A percentile compares a stretch with the other conserved stretches of the same genome.
phyloP scores from a whole-genome alignment of 2,113 vertebrate genomes.

The Peucedramus taeniatus region DNA sequence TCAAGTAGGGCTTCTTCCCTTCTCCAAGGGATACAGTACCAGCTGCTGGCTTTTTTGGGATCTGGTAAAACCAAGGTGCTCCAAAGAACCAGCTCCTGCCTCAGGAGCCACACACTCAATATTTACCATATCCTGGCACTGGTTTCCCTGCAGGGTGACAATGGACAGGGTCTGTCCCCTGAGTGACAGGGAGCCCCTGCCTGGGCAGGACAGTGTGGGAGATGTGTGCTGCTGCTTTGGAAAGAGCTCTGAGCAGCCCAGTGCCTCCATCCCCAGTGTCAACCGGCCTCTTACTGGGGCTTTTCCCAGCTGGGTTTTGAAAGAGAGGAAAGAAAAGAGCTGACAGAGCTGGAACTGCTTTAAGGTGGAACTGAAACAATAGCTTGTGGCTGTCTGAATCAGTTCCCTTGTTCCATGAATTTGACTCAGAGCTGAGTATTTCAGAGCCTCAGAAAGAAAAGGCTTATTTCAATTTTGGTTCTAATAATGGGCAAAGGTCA shows the following conservation, averaged over 20 bases:
- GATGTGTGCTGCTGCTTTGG: neutral
- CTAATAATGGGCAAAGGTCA: slow-evolving; percentile 46
- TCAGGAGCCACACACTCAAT: neutral
- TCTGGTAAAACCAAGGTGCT: neutral
- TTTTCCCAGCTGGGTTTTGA: neutral
- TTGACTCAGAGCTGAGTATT: slow-evolving; percentile 55
- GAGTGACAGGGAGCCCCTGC: neutral
- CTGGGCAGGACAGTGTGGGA: neutral
- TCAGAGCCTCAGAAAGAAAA: slow-evolving; percentile 22
- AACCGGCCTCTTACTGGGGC: neutral
- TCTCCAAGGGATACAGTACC: neutral
- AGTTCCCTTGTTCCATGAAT: slow-evolving; percentile 52
- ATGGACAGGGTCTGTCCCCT: neutral
- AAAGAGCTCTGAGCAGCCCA: neutral
- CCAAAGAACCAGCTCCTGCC: neutral
- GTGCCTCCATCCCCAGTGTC: neutral
- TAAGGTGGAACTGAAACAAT: slow-evolving; percentile 64
- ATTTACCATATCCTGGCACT: neutral
- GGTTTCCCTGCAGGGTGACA: neutral
- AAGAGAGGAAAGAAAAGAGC: slow-evolving; percentile 49
- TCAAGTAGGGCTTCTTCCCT: neutral
- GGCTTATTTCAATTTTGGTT: slow-evolving; percentile 47
- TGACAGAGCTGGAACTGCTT: slow-evolving; percentile 22
- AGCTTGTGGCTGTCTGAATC: slow-evolving; percentile 49
- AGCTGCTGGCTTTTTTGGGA: neutral